Conservation (phyloP, 2,797 vertebrate species). For the Ctenosaura bakeri region DNA sequence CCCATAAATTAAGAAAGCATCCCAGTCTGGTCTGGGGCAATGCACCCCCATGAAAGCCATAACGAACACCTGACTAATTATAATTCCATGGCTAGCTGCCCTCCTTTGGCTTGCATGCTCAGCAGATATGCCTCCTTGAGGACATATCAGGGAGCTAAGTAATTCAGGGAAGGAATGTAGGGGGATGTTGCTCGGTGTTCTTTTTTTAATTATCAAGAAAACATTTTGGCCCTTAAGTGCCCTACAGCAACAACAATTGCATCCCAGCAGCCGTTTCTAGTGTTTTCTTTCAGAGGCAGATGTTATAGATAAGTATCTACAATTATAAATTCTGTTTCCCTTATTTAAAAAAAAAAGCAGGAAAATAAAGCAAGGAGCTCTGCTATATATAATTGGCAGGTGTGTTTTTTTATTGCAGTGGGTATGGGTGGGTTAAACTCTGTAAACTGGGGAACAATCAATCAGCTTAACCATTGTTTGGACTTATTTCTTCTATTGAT, state of each 20-base stretch:
- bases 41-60: not conserved
- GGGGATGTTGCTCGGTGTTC: not conserved
- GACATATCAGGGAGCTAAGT: constrained; percentile 15
- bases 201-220: constrained; percentile 47
- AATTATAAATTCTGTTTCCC: constrained; percentile 40
- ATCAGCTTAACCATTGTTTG: not conserved
- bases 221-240: constrained; percentile 41
- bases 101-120: not conserved
- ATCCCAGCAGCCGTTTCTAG: constrained; percentile 46
- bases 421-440: not conserved
- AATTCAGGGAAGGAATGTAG: constrained; percentile 30
- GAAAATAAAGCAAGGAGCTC: constrained; percentile 22
- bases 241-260: constrained; percentile 28
- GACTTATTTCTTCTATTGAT: not conserved
- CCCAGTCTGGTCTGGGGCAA: rapidly evolving
- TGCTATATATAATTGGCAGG: constrained; percentile 31
- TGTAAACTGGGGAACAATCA: constrained; percentile 53
- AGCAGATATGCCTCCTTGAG: not conserved
- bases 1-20: not conserved
- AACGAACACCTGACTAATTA: not conserved
- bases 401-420: constrained; percentile 42
- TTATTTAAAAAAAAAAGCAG: constrained; percentile 15
- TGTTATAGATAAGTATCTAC: constrained; percentile 54
- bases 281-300: constrained; percentile 57
- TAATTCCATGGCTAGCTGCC: not conserved